Percentiles rank a stretch among this genome's conserved stretches.
Evolutionary conservation across 2,113 vertebrate genomes (phyloP).

Genomic region (Macrotis lagotis): DNA sequence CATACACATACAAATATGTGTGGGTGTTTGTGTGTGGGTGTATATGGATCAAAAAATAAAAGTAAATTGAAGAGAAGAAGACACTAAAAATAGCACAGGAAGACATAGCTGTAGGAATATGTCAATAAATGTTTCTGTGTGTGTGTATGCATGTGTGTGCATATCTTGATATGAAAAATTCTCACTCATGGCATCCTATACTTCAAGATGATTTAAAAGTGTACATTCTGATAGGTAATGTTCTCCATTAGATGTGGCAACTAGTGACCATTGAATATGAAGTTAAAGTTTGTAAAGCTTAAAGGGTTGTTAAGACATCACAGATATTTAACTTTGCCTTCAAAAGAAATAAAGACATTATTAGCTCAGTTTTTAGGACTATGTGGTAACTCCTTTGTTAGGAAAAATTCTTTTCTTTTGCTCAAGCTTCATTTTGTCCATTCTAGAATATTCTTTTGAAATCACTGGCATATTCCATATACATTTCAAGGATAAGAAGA

Average conservation of each 20-base stretch:
- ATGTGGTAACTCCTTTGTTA: neutral
- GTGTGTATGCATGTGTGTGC: too few species aligned
- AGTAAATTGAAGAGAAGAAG: too few species aligned
- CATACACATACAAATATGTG: too few species aligned
- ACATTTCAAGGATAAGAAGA: neutral
- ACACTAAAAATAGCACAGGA: too few species aligned
- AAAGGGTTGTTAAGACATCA: neutral
- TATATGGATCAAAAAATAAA: too few species aligned
- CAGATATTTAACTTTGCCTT: neutral
- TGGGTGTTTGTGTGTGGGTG: too few species aligned
- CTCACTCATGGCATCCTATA: too few species aligned
- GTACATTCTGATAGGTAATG: too few species aligned
- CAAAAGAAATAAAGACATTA: neutral
- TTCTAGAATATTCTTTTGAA: neutral
- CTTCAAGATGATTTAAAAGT: too few species aligned
- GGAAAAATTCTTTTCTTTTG: neutral
- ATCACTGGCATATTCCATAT: neutral
- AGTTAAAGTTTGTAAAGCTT: neutral
- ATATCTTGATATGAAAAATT: too few species aligned
- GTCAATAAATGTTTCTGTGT: too few species aligned
- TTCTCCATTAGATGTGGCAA: neutral
- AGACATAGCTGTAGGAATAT: too few species aligned
- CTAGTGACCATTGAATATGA: neutral
- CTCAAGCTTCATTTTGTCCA: neutral
- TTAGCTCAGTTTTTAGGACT: neutral